These are phyloP conservation scores for Oryzias celebensis DNA, from an alignment of 2,113 vertebrate genomes.

Conservation along the genomic window DNA sequence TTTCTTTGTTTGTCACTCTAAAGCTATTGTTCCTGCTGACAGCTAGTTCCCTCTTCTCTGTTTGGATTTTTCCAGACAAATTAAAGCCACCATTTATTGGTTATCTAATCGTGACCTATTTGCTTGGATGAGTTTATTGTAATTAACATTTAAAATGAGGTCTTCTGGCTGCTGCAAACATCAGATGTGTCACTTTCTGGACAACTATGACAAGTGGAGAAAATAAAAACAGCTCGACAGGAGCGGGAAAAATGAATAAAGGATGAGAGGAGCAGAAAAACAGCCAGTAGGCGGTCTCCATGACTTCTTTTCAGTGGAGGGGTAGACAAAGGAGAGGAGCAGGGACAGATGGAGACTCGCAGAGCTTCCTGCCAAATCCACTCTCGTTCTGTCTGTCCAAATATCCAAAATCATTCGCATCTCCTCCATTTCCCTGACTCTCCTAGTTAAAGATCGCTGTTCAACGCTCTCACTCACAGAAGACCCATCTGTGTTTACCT, in stretches of 20 bases:
- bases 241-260: conserved; percentile 4
- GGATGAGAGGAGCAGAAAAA: conserved; percentile 27
- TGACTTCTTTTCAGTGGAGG: conserved; percentile 31
- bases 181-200: conserved; percentile 52
- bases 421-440: conserved; percentile 34
- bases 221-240: conserved; percentile 5
- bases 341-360: conserved; percentile 63
- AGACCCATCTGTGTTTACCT: conserved; percentile 56
- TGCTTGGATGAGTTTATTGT: conserved; percentile 48
- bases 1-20: conserved; percentile 12
- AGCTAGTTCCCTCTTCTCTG: conserved; percentile 10
- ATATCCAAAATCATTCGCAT: conserved; percentile 41
- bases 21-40: conserved; percentile 21
- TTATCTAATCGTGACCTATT: conserved; percentile 57
- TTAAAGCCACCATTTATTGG: conserved; percentile 45
- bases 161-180: conserved; percentile 40
- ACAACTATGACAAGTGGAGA: background rate
- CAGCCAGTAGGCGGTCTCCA: conserved; percentile 32
- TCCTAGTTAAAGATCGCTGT: conserved; percentile 32
- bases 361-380: conserved; percentile 45
- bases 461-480: too few species aligned
- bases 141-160: conserved; percentile 65
- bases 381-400: conserved; percentile 49
- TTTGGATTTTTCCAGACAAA: conserved; percentile 44
- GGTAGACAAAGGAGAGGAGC: conserved; percentile 35